Base-by-base conservation (phyloP, 1,140 invertebrate genomes). In the Trypoxylus dichotomus region DNA sequence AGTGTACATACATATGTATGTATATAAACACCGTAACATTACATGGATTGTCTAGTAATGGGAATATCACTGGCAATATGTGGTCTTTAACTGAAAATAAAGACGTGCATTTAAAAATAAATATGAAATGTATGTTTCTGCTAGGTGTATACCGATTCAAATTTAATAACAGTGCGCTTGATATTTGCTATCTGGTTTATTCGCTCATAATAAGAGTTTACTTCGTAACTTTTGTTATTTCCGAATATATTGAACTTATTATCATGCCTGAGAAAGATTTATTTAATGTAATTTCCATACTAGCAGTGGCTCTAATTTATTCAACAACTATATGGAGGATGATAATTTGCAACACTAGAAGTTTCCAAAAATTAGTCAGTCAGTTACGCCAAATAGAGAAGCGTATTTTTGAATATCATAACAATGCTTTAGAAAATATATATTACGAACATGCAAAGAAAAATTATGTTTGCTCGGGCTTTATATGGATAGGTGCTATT, bases 21-120 rank as follows among this genome's bases (percentile, higher is more conserved):
- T n/a, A n/a, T n/a, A n/a, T n/a, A n/a, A n/a, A n/a, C n/a, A n/a
- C n/a, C n/a, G n/a, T n/a, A n/a, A n/a, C 32, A 32, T 32, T 32
- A 32, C 7, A 32, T 32, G 32, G 2, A 32, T 3, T 7, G 43
- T 47, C 3, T 47, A 47, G 2, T 2, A 6, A 3, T n/a, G 11
- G 43, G 2, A n/a, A n/a, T 47, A 47, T 11, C 43, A 5, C 11
- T 54, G 47, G 58, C 5, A 24, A n/a, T n/a, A 63, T 63, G 25
- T 63, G 25, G 58, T 21, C 27, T 73, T 41, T 24, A 43, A 78
- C 73, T 54, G 76, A 11, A n/a, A 21, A 77, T 27, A 79, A 73
- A n/a, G 15, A 77, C 27, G 19, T 47, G n/a, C 77, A 78, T 71
- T 76, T 78, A 60, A 78, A 78, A 76, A 54, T 80, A 41, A 73